Evolutionary conservation across 2,888 invertebrate genomes (phyloP).

Genomic region (Melanchra persicariae): DNA sequence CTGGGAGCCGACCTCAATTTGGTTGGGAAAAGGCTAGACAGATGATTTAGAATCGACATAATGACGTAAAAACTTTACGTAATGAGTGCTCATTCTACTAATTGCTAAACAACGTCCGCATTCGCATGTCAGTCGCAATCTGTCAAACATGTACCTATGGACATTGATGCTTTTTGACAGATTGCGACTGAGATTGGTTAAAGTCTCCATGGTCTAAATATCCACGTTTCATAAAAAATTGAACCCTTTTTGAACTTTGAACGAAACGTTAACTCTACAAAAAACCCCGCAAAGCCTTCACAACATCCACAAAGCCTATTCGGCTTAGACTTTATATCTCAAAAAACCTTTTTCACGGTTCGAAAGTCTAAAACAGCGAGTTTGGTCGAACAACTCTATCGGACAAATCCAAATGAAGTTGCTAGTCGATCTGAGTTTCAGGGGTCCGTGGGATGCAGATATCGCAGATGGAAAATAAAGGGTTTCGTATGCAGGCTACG

Average conservation of each 20-base stretch:
- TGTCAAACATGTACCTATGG: no score
- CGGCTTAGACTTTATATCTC: slow-evolving; percentile 15
- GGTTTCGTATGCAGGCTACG: slow-evolving; percentile 48
- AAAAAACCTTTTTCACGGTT: slow-evolving; percentile 40
- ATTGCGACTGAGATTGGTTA: background rate
- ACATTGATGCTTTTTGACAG: no score
- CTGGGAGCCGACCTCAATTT: no score
- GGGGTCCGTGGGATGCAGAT: slow-evolving; percentile 38
- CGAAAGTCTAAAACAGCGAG: slow-evolving; percentile 37
- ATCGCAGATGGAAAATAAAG: slow-evolving; percentile 58
- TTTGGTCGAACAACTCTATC: slow-evolving; percentile 43
- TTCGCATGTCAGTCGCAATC: no score
- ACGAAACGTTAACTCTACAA: background rate
- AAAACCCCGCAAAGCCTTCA: background rate
- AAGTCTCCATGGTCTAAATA: background rate
- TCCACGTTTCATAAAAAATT: background rate
- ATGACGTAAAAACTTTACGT: no score
- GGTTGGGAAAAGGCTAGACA: no score
- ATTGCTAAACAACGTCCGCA: no score
- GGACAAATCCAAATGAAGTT: slow-evolving; percentile 57
- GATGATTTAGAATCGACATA: no score
- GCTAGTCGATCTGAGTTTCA: slow-evolving; percentile 38
- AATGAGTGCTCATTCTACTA: no score
- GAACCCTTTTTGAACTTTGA: background rate
- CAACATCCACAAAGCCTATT: slow-evolving; percentile 9